Evolutionary conservation across 2,888 invertebrate species (phyloP), one percentile per base, ranked within the genome.

Genomic region (Steromphala cineraria): DNA sequence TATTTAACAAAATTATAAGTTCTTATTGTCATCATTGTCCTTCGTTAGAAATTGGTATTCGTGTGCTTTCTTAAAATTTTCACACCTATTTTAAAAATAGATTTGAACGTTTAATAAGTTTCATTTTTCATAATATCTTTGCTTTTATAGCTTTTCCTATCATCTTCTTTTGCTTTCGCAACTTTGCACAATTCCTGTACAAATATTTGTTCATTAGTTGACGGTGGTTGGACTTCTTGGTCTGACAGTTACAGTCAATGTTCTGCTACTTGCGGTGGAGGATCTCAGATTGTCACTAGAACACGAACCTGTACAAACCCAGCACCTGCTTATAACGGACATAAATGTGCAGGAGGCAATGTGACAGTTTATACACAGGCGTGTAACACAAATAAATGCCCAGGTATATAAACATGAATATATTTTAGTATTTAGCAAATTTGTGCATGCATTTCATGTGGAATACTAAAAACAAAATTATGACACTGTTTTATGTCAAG

Each of bases 241-340:
- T 15, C 28, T 46, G 52, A 52, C 15, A 52, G 24, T 19, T 62
- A 53, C 53, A 67, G 78, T 28, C 7, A 19, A 15, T 79, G 78
- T 53, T 53, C 78, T 4, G n/a, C 28, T n/a, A 79, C 78, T 17
- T 79, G 78, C 53, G 78, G 78, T 52, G 74, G 74, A 0, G 79
- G 79, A 40, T 36, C n/a, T 36, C 31, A 36, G 24, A 53, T 36
- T n/a, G 24, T 46, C 10, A 15, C 52, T 53, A 28, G 79, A 15
- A 55, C 28, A 28, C 52, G 79, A 55, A 19, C 17, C 28, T 79
- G 79, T 36, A 79, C 71, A 15, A 79, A 79, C 53, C 79, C 79
- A 15, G 53, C 74, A 28, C 79, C 79, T 13, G 53, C 53, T 53
- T 36, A 71, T 21, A 74, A 74, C 8, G 79, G 79, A 13, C 31